Evolutionary conservation across 2,797 vertebrate genomes (phyloP), one percentile per base, ranked within the genome.

Genomic region (Chaetophractus vellerosus): DNA sequence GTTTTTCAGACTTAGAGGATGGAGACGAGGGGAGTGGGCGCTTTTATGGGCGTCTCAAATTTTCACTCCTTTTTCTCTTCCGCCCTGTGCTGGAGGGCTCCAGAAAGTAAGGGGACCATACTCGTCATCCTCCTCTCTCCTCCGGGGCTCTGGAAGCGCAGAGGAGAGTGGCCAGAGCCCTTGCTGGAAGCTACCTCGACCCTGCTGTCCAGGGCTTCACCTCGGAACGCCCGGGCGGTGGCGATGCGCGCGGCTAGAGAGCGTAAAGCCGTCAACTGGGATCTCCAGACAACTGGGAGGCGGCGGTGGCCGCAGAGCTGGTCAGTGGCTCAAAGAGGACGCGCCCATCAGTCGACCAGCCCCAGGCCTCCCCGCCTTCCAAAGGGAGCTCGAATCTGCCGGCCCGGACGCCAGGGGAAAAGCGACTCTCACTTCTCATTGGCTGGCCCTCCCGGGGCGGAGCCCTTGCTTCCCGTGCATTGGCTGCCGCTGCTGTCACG

Each of bases 391-490:
- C 8, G 14, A 15, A 36, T 24, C 24, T 4, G 26, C 31, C 66
- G 36, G 12, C 33, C 68, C 50, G 0, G 41, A 71, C 38, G 5
- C n/a, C 9, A 0, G 15, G 38, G 66, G 52, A 64, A 64, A 85
- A 84, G 93, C 24, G 57, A 26, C 28, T 94, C 90, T 95, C 85
- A 97, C 97, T 97, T 97, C 93, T 96, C 92, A 94, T 96, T 97
- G 96, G 95, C 93, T 90, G 81, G 66, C 61, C 64, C 38, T 69
- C 33, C 81, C 1, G 4, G 52, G 79, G 91, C 23, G 7, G 79
- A 68, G 31, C 0, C 59, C 75, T 71, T 57, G 10, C 23, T 50
- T 88, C 55, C 21, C 84, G 79, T 72, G 96, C 84, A 91, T 87
- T 97, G 97, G 96, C 31, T 63, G 7, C 0, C 16, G 16, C 41